A percentile compares a stretch with the other conserved stretches of the same genome.
phyloP scores from a whole-genome alignment of 2,113 vertebrate species.

The Lepus timidus region DNA sequence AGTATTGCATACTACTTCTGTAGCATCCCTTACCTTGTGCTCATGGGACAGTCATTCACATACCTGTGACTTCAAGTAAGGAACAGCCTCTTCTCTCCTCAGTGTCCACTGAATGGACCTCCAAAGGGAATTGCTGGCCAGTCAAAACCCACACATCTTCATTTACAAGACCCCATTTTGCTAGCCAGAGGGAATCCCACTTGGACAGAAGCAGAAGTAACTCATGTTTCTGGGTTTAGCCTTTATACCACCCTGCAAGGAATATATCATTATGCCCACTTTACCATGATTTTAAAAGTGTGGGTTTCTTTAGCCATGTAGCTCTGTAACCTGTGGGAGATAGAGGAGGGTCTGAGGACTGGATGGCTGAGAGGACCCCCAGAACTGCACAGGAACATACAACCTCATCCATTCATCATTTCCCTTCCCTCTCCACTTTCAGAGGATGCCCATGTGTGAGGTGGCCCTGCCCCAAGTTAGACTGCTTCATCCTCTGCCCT shows the following conservation, averaged over 20 bases:
- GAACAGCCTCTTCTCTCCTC: background rate
- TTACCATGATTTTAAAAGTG: background rate
- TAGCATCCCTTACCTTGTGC: background rate
- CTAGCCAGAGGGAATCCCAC: background rate
- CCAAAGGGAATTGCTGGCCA: background rate
- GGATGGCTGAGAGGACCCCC: background rate
- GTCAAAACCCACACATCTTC: background rate
- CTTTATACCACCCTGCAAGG: background rate
- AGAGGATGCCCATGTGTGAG: background rate
- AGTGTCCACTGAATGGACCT: background rate
- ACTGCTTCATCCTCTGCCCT: fast-evolving
- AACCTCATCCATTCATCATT: background rate
- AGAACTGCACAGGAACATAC: fast-evolving
- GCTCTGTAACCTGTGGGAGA: too few species aligned
- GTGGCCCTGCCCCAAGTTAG: background rate
- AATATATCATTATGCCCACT: background rate
- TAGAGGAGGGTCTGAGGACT: background rate
- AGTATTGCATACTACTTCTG: background rate
- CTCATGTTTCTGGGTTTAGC: background rate
- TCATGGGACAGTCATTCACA: background rate
- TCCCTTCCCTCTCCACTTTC: background rate
- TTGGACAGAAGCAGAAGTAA: background rate
- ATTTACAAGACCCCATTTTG: background rate
- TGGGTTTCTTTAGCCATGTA: background rate
- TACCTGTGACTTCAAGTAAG: background rate